Percentiles rank a stretch among this genome's conserved stretches.
Conservation (phyloP, 2,888 invertebrate species). For the Anodontia alba region DNA sequence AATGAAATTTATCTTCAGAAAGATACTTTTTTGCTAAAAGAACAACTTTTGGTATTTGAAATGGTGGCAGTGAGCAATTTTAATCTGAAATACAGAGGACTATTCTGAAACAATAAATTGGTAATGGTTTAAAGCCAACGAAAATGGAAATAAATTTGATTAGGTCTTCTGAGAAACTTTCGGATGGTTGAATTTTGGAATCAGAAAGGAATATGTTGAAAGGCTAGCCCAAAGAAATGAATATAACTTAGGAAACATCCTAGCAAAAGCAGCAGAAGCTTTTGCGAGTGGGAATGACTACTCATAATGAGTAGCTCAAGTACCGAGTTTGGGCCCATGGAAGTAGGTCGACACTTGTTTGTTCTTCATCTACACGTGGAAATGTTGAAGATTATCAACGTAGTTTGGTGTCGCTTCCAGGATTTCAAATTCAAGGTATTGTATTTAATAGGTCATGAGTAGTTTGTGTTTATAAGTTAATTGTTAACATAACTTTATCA, state of each 20-base stretch:
- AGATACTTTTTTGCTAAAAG: too few relatives aligned
- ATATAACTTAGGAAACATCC: background rate
- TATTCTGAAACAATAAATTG: too few relatives aligned
- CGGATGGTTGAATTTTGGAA: background rate
- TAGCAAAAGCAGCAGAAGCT: background rate
- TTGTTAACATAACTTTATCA: too few relatives aligned
- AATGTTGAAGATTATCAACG: constrained; percentile 80
- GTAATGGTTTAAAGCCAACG: too few relatives aligned
- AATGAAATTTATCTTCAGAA: too few relatives aligned
- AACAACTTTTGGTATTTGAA: too few relatives aligned
- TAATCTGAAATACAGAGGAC: too few relatives aligned
- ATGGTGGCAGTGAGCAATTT: too few relatives aligned
- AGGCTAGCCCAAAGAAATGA: background rate
- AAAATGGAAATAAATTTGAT: background rate
- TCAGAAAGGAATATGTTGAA: background rate
- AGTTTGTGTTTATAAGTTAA: too few relatives aligned
- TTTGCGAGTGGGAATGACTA: background rate
- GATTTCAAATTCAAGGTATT: constrained; percentile 80
- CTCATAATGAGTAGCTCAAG: constrained; percentile 53
- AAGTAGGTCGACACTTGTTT: constrained; percentile 78
- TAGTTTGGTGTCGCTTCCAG: constrained; percentile 81
- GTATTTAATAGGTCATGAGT: background rate
- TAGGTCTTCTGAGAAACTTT: background rate
- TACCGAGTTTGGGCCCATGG: constrained; percentile 66
- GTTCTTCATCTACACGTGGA: constrained; percentile 80